These are phyloP conservation scores for Calycopis cecrops DNA, from an alignment of 1,140 invertebrate species.

Conservation along the genomic window DNA sequence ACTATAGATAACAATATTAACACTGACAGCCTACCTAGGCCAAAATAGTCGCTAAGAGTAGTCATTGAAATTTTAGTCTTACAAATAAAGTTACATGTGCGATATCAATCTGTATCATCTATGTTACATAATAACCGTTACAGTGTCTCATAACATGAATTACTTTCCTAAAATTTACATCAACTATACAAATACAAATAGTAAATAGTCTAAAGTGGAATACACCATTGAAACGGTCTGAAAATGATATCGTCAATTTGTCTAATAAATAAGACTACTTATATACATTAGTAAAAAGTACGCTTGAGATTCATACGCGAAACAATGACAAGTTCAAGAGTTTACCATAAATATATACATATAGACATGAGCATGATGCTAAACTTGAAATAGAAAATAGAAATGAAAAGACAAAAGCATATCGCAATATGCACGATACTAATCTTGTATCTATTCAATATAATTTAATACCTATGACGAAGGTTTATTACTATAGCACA, in stretches of 20 bases:
- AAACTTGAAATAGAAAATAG: background rate
- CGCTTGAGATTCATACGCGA: slow-evolving; percentile 17
- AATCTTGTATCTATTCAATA: background rate
- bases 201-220: slow-evolving; percentile 3
- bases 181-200: slow-evolving; percentile 9
- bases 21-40: slow-evolving; percentile 6
- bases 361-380: background rate
- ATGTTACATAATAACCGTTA: slow-evolving; percentile 14
- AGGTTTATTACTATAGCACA: background rate
- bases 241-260: slow-evolving; percentile 11
- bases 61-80: slow-evolving; percentile 16
- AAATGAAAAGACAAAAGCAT: background rate
- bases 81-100: slow-evolving; percentile 16
- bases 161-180: slow-evolving; percentile 13
- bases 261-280: slow-evolving; percentile 15
- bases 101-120: slow-evolving; percentile 14
- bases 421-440: background rate
- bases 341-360: background rate
- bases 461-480: background rate
- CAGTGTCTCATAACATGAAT: slow-evolving; percentile 12
- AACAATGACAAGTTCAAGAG: slow-evolving; percentile 2
- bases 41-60: slow-evolving; percentile 8
- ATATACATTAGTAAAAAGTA: slow-evolving; percentile 15
- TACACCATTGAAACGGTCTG: background rate
- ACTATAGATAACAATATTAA: slow-evolving; percentile 16